Base-by-base conservation (phyloP, 2,113 vertebrate species). In the Hemichromis elongatus region DNA sequence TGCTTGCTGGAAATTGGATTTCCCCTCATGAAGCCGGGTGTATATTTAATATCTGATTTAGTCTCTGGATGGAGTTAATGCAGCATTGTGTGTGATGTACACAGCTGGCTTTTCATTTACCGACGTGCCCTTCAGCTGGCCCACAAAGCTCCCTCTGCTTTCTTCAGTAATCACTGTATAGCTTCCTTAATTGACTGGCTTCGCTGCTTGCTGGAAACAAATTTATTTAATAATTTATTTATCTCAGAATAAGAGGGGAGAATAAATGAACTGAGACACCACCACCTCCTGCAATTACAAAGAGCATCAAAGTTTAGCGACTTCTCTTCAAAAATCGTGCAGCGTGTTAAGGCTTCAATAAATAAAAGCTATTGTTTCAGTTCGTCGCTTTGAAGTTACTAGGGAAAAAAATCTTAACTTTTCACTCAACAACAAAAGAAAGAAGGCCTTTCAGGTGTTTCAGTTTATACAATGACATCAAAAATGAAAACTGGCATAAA, bases 1-100 rank as follows among this genome's bases (percentile, higher is more conserved):
- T 73, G 9, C 45, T 75, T 33, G 68, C 33, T 56, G 26, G 66
- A 77, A 85, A 89, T 89, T 18, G 2, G 54, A 88, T 90, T 89
- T 82, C 13, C 19, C 24, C 14, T 11, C 53, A 19, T 83, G 81
- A 80, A 52, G 37, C 53, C 4, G 9, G 57, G 40, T 86, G 81
- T 68, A 50, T 79, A 54, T 88, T 82, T 73, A 68, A 70, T 80
- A 50, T 78, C 55, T 75, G 77, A 19, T 77, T 80, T 77, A 18
- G 47, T 50, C 55, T 86, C 9, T n/a, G 45, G 55, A 33, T 82
- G 35, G 53, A 47, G 19, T 52, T 61, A 21, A 63, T 63, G 61
- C 12, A 7, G 11, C 61, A 10, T 42, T 55, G 56, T 75, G 24
- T 59, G 26, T 30, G 77, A 86, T 77, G 53, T 79, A 45, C 61